phyloP scores from a whole-genome alignment of 2,113 vertebrate genomes.

The Eublepharis macularius region DNA sequence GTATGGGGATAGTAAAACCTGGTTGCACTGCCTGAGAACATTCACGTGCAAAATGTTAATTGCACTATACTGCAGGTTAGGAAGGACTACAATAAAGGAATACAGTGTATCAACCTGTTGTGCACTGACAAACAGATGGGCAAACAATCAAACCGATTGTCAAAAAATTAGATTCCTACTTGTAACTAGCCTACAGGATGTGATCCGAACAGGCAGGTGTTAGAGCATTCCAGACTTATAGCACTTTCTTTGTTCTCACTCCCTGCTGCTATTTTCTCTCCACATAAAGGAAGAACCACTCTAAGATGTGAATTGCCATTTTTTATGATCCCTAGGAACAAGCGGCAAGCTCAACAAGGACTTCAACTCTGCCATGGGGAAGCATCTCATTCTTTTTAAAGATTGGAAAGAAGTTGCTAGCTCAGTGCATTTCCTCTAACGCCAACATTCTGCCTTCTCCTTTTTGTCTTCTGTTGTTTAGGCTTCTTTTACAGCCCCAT shows the following conservation, averaged over 20 bases:
- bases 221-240: background rate
- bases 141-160: too few species aligned
- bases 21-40: too few species aligned
- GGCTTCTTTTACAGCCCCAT: background rate
- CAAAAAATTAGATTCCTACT: too few species aligned
- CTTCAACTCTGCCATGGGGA: background rate
- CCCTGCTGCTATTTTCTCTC: background rate
- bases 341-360: too few species aligned
- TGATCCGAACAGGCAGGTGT: too few species aligned
- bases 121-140: too few species aligned
- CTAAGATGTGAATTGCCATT: background rate
- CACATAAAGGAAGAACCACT: background rate
- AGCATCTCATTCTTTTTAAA: background rate
- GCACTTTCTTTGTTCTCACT: background rate
- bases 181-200: too few species aligned
- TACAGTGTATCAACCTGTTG: too few species aligned
- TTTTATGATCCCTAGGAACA: background rate
- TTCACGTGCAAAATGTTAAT: too few species aligned
- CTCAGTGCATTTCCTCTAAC: background rate
- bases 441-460: background rate
- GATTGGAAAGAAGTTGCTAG: background rate
- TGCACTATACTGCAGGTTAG: too few species aligned
- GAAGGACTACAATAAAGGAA: too few species aligned
- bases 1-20: too few species aligned
- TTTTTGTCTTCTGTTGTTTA: background rate